Evolutionary conservation across 2,888 invertebrate species (phyloP).

Genomic region (Tetranychus piercei): DNA sequence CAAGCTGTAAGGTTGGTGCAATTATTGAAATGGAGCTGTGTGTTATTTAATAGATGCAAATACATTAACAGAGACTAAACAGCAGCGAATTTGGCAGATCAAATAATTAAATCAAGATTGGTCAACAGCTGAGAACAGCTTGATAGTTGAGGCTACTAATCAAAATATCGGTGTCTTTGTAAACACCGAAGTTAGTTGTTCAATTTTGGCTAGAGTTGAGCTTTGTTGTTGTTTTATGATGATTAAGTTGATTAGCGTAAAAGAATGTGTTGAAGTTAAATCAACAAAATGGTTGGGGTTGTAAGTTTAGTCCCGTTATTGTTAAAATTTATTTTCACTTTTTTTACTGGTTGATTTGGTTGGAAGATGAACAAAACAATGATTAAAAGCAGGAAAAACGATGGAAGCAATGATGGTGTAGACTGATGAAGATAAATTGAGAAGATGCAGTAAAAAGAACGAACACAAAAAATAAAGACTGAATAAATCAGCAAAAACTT

Average conservation of each 20-base stretch:
- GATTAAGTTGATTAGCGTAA: conserved; percentile 1
- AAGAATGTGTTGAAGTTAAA: neutral
- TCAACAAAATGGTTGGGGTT: neutral
- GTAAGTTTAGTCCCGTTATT: neutral
- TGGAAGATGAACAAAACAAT: neutral
- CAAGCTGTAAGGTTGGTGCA: neutral
- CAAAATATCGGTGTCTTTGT: neutral
- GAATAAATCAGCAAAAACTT: neutral
- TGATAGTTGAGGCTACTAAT: neutral
- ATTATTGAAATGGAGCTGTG: neutral
- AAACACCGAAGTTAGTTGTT: neutral
- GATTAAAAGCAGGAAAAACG: neutral
- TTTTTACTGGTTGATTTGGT: neutral
- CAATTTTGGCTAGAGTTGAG: neutral
- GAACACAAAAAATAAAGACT: neutral
- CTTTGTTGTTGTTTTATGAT: neutral
- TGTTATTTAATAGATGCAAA: too few species aligned
- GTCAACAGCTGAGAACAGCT: too few species aligned
- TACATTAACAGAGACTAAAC: too few species aligned
- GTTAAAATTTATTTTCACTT: neutral
- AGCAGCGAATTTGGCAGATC: too few species aligned
- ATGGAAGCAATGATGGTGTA: neutral
- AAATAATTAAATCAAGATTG: too few species aligned
- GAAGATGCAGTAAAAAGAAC: neutral
- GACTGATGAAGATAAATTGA: neutral